Base-by-base conservation (phyloP, 2,797 vertebrate species). In the Rhyacichthys aspro region DNA sequence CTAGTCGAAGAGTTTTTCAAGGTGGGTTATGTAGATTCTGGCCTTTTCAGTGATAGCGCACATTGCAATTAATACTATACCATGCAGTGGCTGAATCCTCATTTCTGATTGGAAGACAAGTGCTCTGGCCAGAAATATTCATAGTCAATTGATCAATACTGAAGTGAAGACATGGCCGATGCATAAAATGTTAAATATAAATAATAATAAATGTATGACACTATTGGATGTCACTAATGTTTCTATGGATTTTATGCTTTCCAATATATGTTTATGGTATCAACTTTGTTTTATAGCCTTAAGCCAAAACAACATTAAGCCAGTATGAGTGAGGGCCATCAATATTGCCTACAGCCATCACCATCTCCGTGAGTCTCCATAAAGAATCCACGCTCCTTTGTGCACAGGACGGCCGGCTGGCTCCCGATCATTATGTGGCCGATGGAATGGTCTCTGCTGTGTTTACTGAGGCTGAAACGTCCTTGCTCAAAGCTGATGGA, bases 401-500 rank as follows among this genome's bases (percentile, higher is more conserved):
- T 62, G 67, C 46, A 65, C 55, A n/a, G 43, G 45, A 63, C 77
- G 74, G 47, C 58, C 42, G 72, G 61, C 67, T 9, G 59, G 56
- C 1, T 8, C 18, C 34, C 55, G 45, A 66, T 62, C 16, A 11
- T 70, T 55, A 43, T 64, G 42, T 67, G 23, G 42, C 11, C 33
- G 8, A 9, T 62, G 52, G 47, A 60, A 50, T 67, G n/a, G 9
- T 41, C 47, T 50, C 63, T 44, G 42, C 34, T 2, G 57, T 76
- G 65, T 67, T 82, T 69, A 75, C 67, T 69, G 58, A 72, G 74
- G 65, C 70, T 0, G 18, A 70, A 52, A 62, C 32, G 59, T 66
- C 68, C 64, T 81, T 55, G 62, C 41, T 75, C 53, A 32, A 34
- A 56, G 68, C 67, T 74, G 60, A 82, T 58, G 23, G 11, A 87